Evolutionary conservation across 2,888 invertebrate species (phyloP), one percentile per base, ranked within the genome.

Genomic region (Torymus tubicola): DNA sequence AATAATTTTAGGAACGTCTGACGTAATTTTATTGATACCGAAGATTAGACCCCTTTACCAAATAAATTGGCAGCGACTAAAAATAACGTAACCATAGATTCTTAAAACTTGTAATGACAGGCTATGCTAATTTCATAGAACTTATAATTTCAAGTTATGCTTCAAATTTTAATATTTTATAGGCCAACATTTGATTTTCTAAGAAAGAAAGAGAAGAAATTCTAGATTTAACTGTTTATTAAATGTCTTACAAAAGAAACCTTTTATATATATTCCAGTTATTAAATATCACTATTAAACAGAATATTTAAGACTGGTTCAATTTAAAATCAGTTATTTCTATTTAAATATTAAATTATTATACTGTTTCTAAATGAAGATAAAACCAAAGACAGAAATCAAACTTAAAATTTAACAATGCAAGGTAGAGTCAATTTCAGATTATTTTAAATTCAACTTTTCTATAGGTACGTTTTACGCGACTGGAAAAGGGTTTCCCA

Each of bases 11-110:
- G 50, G 12, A 60, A 50, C 12, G n/a, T 50, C 21, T 72, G 63
- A 55, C 53, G 21, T 72, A 63, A 72, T 53, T 63, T 72, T 72
- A 72, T 72, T 63, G 5, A 14, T 53, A 16, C 53, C 31, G 21
- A 63, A 72, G 53, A 63, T 52, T 24, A 16, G n/a, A 24, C 52
- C 53, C 14, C n/a, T n/a, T n/a, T 12, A 24, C 21, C 14, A 21
- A 12, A 53, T 16, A 60, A 72, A 72, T 50, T 16, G n/a, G 21
- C 24, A 63, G 72, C 63, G 52, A n/a, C 63, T 53, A 24, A 61
- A 71, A 42, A 21, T 63, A 71, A 52, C 10, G 31, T 31, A 53
- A 61, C 11, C 16, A 10, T 8, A 31, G 53, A 63, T 72, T 72
- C 61, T 55, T 52, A 63, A 42, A 42, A 72, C 60, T 13, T 4